Conservation (phyloP, 2,797 vertebrate species). For the Adelosebastes latens region DNA sequence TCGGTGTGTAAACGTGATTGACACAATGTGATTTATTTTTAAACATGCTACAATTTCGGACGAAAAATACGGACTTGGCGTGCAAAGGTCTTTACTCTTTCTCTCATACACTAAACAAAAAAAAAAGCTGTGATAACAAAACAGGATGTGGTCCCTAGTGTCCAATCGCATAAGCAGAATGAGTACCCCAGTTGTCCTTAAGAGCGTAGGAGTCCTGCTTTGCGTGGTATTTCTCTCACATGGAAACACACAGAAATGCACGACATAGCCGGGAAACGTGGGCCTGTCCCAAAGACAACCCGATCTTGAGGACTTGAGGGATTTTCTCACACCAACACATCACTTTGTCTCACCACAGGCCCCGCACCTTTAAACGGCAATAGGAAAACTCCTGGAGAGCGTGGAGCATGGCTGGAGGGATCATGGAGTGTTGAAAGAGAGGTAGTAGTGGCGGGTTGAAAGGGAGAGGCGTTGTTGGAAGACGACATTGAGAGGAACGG, state of each 20-base stretch:
- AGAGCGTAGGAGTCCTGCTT: slow-evolving; percentile 66
- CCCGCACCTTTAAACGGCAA: slow-evolving; percentile 40
- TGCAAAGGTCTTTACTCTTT: background rate
- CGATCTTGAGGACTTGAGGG: slow-evolving; percentile 27
- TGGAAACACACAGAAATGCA: slow-evolving; percentile 21
- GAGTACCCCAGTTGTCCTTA: slow-evolving; percentile 59
- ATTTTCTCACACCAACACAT: slow-evolving; percentile 44
- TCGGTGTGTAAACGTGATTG: too few species aligned
- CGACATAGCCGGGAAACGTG: slow-evolving; percentile 58
- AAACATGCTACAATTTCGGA: too few species aligned
- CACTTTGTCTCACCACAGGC: slow-evolving; percentile 54
- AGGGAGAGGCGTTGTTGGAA: slow-evolving; percentile 35
- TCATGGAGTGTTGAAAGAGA: slow-evolving; percentile 46
- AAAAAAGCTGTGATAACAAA: slow-evolving; percentile 75
- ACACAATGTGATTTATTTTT: too few species aligned
- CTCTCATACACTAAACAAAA: slow-evolving; percentile 46
- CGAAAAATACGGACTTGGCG: too few species aligned
- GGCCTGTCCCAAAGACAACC: slow-evolving; percentile 62
- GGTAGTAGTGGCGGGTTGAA: background rate
- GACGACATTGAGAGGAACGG: slow-evolving; percentile 15
- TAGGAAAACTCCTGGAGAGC: slow-evolving; percentile 55
- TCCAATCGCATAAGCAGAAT: slow-evolving; percentile 74
- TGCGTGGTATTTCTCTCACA: slow-evolving; percentile 47
- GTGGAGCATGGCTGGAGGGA: slow-evolving; percentile 34
- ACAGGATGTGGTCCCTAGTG: slow-evolving; percentile 70